Evolutionary conservation across 2,888 invertebrate genomes (phyloP).

Genomic region (Pseudanteris insignis): DNA sequence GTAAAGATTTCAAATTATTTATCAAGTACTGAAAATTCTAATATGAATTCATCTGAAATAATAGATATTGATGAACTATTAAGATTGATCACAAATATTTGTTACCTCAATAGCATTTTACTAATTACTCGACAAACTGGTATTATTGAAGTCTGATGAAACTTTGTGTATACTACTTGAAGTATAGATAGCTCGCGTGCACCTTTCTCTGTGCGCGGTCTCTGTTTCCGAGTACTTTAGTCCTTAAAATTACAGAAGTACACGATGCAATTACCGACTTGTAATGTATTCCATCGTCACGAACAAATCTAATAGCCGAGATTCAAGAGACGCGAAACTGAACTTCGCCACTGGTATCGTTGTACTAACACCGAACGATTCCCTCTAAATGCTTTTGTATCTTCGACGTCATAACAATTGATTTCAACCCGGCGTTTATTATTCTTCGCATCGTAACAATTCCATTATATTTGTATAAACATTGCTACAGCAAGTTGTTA

Average conservation of each 20-base stretch:
- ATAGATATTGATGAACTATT: too few species aligned
- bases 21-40: too few species aligned
- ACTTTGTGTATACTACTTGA: too few species aligned
- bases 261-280: constrained; percentile 41
- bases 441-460: constrained; percentile 26
- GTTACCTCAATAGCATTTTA: too few species aligned
- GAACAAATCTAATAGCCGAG: constrained; percentile 32
- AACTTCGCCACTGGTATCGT: constrained; percentile 22
- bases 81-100: too few species aligned
- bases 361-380: constrained; percentile 27
- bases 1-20: too few species aligned
- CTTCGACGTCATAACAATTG: constrained; percentile 27
- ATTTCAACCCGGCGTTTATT: constrained; percentile 27
- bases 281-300: constrained; percentile 39
- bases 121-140: constrained; percentile 39
- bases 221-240: constrained; percentile 31
- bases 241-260: constrained; percentile 43
- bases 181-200: constrained; percentile 17
- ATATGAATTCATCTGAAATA: too few species aligned
- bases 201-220: constrained; percentile 30
- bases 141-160: constrained; percentile 35
- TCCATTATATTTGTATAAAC: constrained; percentile 24
- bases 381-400: constrained; percentile 27
- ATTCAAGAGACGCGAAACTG: constrained; percentile 28
- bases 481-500: constrained; percentile 11